Evolutionary conservation across 2,888 invertebrate genomes (phyloP), one percentile per base, ranked within the genome.

Genomic region (Pyrrhia umbra): DNA sequence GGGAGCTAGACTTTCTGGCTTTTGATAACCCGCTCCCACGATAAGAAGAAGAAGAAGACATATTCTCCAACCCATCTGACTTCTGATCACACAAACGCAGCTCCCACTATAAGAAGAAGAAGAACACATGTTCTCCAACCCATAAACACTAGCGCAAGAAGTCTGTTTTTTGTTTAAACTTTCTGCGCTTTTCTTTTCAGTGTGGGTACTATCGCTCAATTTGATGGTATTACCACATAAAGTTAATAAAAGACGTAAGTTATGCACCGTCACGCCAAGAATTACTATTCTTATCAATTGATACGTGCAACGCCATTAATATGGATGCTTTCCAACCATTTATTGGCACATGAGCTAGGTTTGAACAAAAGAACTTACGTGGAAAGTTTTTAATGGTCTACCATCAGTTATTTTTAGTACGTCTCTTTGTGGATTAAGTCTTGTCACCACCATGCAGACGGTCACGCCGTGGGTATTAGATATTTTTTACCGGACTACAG

Each of bases 231-330:
- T 39, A 21, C 46, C 58, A 42, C 50, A 72, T 51, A 39, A 51
- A 54, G 18, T 51, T 46, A 5, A 6, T 18, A 42, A 73, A 54
- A 40, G 0, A 27, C 52, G 27, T n/a, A 58, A 68, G 56, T 76
- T 80, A 74, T 61, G 66, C 58, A 30, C 15, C n/a, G 50, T 45
- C 77, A 76, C 69, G 60, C 8, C 6, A 54, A 13, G 18, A 47
- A 15, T 8, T 1, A 2, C 45, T 54, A 58, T 63, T 75, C 72
- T 70, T 78, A 65, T 59, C 52, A 60, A 65, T 66, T 46, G 65
- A 66, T 75, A 68, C 86, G 83, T 85, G 86, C 52, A 55, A 13
- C 25, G 43, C 56, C 84, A 83, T 77, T 77, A 80, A 84, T 82
- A 51, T 45, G 25, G 34, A 39, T 61, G 54, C 68, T 77, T 72